Base-by-base conservation (phyloP, 1,140 invertebrate genomes). In the Aphaenogaster floridana region DNA sequence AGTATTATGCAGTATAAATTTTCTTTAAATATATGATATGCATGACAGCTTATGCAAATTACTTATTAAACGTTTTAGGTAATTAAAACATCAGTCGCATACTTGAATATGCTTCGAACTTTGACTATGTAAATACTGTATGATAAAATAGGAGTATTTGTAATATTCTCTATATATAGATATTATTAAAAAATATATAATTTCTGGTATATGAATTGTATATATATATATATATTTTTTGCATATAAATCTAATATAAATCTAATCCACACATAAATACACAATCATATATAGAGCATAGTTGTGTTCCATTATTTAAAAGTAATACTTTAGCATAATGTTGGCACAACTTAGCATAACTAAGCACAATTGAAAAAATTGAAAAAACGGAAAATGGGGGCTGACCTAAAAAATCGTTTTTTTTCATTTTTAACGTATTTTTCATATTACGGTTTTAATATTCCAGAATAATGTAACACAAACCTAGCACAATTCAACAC, bases 51-150 rank as follows among this genome's bases (percentile, higher is more conserved):
- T 42, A 45, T 77, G 2, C 1, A 15, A 61, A 63, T 63, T 50
- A 64, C 50, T 64, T 52, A 13, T 78, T 48, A 68, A 69, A 68
- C 13, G 7, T 68, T 86, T 48, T 28, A 88, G 76, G 76, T 88
- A 7, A 74, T 86, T 79, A 85, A 68, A 80, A 76, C 80, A 21
- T 83, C 84, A 5, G 59, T 54, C 11, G 50, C 69, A 69, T 88
- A 86, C n/a, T 74, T 88, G 13, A 86, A 77, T 50, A 86, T 86
- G 66, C 83, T 83, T 52, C 39, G 68, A 52, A 45, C 77, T 21
- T 57, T 80, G 11, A 80, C 83, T 6, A n/a, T 80, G 34, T 88
- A 88, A 36, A 77, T 69, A 66, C 0, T 50, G 2, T 52, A 42
- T 76, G 1, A 39, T n/a, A 54, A 72, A 72, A 36, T 54, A 68